Evolutionary conservation across 2,113 vertebrate species (phyloP).

Genomic region (Hyperopisus bebe): DNA sequence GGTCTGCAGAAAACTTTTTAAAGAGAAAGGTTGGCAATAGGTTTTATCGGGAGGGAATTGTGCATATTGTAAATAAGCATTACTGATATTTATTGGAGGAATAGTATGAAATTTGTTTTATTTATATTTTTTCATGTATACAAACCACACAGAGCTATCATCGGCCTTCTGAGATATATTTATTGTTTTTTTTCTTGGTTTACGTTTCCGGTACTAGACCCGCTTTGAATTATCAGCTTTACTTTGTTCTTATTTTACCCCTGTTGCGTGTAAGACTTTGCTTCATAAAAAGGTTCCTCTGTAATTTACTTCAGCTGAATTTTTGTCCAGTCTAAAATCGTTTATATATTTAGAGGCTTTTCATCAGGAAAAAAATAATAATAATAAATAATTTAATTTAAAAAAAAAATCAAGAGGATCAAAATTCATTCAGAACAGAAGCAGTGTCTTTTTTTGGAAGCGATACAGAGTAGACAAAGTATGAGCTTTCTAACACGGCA

Average conservation of each 20-base stretch:
- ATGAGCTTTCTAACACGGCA: slow-evolving; percentile 20
- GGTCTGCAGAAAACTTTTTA: slow-evolving; percentile 27
- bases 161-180: slow-evolving; percentile 52
- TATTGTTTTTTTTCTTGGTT: slow-evolving; percentile 56
- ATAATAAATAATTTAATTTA: neutral
- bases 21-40: slow-evolving; percentile 32
- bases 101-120: slow-evolving; percentile 64
- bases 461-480: slow-evolving; percentile 43
- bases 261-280: neutral
- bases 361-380: neutral
- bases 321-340: neutral
- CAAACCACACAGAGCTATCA: slow-evolving; percentile 44
- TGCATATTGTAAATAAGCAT: slow-evolving; percentile 86
- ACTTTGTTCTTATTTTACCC: slow-evolving; percentile 13
- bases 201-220: slow-evolving; percentile 35
- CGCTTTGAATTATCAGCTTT: slow-evolving; percentile 27
- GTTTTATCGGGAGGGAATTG: slow-evolving; percentile 50
- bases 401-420: slow-evolving; percentile 25
- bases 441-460: slow-evolving; percentile 34
- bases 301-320: neutral
- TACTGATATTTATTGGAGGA: slow-evolving; percentile 85
- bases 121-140: slow-evolving; percentile 70
- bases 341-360: neutral
- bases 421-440: slow-evolving; percentile 25
- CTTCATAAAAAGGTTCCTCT: neutral